Conservation (phyloP, 2,888 invertebrate species). For the Platerodrilus igneus region DNA sequence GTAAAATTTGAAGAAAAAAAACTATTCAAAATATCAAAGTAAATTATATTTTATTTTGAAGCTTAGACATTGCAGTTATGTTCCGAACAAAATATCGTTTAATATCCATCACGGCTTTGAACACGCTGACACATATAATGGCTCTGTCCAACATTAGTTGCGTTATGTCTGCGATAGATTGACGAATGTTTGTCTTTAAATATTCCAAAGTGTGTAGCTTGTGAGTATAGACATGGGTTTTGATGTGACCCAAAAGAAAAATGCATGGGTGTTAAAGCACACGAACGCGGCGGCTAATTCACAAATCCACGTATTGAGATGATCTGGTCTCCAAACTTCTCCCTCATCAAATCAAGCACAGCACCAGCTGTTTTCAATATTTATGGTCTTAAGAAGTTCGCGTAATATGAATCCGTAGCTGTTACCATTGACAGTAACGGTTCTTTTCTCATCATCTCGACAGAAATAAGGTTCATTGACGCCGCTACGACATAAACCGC, state of each 20-base stretch:
- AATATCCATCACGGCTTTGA: slow-evolving; percentile 6
- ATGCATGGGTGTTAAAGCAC: no score
- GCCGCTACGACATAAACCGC: slow-evolving; percentile 36
- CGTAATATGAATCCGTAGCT: slow-evolving; percentile 33
- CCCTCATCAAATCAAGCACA: slow-evolving; percentile 9
- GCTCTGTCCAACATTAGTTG: slow-evolving; percentile 11
- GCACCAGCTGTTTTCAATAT: slow-evolving; percentile 19
- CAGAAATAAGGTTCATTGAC: slow-evolving; percentile 12
- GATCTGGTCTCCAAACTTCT: slow-evolving; percentile 9
- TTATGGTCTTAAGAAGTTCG: slow-evolving; percentile 20
- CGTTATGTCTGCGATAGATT: slow-evolving; percentile 12
- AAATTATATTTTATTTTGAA: slow-evolving; percentile 11
- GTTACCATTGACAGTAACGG: slow-evolving; percentile 35
- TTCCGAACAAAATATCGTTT: slow-evolving; percentile 5
- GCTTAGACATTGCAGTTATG: slow-evolving; percentile 16
- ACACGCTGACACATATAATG: slow-evolving; percentile 11
- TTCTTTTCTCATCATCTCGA: slow-evolving; percentile 31
- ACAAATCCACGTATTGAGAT: slow-evolving; percentile 13
- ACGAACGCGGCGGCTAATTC: slow-evolving; percentile 8
- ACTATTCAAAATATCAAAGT: slow-evolving; percentile 10
- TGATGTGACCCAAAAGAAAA: slow-evolving; percentile 12
- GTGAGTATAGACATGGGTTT: slow-evolving; percentile 11
- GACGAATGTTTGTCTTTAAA: slow-evolving; percentile 16
- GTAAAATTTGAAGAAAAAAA: no score
- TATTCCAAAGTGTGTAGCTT: slow-evolving; percentile 16